These are phyloP conservation scores for Pachliopta kotzebuea DNA, from an alignment of 2,888 invertebrate genomes.

Conservation along the genomic window DNA sequence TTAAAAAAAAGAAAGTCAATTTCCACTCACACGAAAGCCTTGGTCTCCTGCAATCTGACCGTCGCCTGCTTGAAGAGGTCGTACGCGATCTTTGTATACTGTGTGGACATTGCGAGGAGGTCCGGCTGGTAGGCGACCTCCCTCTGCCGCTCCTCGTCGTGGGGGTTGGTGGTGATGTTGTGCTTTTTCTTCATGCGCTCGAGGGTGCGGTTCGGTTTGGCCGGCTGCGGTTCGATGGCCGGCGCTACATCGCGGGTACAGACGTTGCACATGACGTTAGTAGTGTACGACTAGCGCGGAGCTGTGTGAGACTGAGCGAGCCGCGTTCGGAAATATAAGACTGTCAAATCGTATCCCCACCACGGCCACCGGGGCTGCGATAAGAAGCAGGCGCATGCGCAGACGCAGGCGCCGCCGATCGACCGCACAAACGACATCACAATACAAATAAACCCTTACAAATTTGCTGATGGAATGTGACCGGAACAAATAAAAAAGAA, in stretches of 20 bases:
- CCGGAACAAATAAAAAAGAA: no score
- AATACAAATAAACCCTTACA: no score
- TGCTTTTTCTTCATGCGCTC: slow-evolving; percentile 72
- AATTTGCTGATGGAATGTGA: no score
- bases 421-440: no score
- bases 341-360: slow-evolving; percentile 57
- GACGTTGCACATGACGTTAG: slow-evolving; percentile 64
- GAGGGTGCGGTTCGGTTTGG: slow-evolving; percentile 44
- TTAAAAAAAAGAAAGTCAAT: slow-evolving; percentile 35
- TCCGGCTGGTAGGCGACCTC: slow-evolving; percentile 70
- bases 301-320: slow-evolving; percentile 33
- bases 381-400: neutral
- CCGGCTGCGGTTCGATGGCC: slow-evolving; percentile 41
- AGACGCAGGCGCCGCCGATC: neutral
- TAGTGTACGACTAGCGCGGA: slow-evolving; percentile 31
- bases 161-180: slow-evolving; percentile 64
- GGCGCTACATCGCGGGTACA: slow-evolving; percentile 58
- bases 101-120: slow-evolving; percentile 71
- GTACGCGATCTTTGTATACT: slow-evolving; percentile 63
- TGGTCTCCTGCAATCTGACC: slow-evolving; percentile 63
- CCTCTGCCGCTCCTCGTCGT: slow-evolving; percentile 55
- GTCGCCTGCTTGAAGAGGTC: slow-evolving; percentile 58
- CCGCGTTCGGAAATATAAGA: slow-evolving; percentile 60
- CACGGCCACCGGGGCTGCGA: slow-evolving; percentile 37
- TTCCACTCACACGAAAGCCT: slow-evolving; percentile 73